These are phyloP conservation scores for Sander lucioperca DNA, from an alignment of 2,113 vertebrate species.

Conservation along the genomic window DNA sequence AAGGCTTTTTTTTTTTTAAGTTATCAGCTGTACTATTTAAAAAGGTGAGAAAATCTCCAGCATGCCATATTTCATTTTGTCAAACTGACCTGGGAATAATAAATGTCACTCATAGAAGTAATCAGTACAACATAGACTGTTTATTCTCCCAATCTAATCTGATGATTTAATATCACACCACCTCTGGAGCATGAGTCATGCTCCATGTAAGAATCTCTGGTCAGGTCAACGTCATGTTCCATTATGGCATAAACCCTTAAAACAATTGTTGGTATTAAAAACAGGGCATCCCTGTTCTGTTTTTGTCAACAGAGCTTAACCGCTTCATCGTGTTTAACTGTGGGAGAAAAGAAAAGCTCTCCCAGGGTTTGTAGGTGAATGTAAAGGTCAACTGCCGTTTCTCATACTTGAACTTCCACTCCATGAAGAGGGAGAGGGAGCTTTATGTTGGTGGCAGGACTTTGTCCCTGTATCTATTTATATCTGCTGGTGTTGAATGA, in stretches of 20 bases:
- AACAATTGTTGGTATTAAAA: conserved; percentile 7
- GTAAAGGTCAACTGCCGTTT: conserved; percentile 15
- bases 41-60: not conserved
- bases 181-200: not conserved
- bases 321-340: not conserved
- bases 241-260: not conserved
- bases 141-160: not conserved
- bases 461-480: conserved; percentile 59
- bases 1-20: not conserved
- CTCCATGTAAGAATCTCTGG: not conserved
- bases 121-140: too few relatives aligned
- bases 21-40: not conserved
- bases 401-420: conserved; percentile 1
- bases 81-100: not conserved
- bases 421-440: not conserved
- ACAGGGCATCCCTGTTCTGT: not conserved
- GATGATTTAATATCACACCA: not conserved
- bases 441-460: conserved; percentile 29
- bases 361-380: not conserved
- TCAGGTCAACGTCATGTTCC: not conserved
- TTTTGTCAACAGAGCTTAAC: not conserved
- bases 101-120: not conserved
- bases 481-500: conserved; percentile 35
- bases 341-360: not conserved
- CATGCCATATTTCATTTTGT: not conserved